Evolutionary conservation across 2,888 invertebrate genomes (phyloP).

Genomic region (Podabrus alpinus): DNA sequence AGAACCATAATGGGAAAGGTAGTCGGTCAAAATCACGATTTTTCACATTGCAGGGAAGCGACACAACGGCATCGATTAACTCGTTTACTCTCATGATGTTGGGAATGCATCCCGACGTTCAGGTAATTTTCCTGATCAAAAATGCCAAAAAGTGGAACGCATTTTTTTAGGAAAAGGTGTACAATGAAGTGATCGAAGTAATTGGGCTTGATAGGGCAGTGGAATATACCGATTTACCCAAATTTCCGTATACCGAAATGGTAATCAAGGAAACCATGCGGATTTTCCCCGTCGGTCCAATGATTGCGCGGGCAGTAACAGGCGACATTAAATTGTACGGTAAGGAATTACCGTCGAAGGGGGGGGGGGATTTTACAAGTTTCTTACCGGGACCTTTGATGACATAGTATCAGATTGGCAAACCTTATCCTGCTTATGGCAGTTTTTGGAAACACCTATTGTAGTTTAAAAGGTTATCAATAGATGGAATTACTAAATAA

Average conservation of each 20-base stretch:
- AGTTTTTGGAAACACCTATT: no score
- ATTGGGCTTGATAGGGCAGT: slow-evolving; percentile 13
- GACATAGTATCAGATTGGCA: no score
- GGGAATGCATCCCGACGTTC: slow-evolving; percentile 40
- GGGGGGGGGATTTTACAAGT: no score
- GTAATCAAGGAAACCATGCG: slow-evolving; percentile 32
- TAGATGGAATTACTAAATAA: no score
- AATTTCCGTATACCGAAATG: slow-evolving; percentile 27
- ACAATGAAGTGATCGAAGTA: slow-evolving; percentile 27
- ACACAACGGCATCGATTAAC: slow-evolving; percentile 42
- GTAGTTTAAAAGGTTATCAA: no score
- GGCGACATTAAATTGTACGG: slow-evolving; percentile 23
- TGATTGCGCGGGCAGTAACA: slow-evolving; percentile 10
- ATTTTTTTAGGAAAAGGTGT: slow-evolving; percentile 20
- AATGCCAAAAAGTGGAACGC: background rate
- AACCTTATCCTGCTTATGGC: no score
- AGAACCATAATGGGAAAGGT: background rate
- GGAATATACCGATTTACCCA: slow-evolving; percentile 14
- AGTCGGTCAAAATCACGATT: background rate
- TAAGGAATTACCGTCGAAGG: no score
- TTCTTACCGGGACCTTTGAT: no score
- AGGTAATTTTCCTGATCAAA: slow-evolving; percentile 29
- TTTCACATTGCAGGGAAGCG: slow-evolving; percentile 38
- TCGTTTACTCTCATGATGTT: slow-evolving; percentile 41
- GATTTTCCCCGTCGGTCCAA: slow-evolving; percentile 25